Evolutionary conservation across 2,888 invertebrate species (phyloP), one percentile per base, ranked within the genome.

Genomic region (Horisme vitalbata): DNA sequence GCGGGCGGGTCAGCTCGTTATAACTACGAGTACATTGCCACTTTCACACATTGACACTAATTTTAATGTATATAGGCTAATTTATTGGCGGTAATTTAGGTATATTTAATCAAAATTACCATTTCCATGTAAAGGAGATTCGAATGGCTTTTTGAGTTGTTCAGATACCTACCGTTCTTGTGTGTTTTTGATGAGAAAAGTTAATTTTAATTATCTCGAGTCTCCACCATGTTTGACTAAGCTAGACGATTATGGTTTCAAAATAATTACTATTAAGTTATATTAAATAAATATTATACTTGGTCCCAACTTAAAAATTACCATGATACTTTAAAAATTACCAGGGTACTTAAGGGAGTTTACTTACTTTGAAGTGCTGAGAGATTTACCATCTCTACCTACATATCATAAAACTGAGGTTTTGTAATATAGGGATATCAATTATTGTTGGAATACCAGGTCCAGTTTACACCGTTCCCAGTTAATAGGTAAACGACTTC

Each of bases 401-500:
- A 2, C 18, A 18, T n/a, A n/a, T n/a, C n/a, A n/a, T n/a, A n/a
- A n/a, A n/a, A 18, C 18, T 18, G 18, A 5, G 6, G 18, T 9
- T 9, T 9, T 9, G 9, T 15, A n/a, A 32, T 32, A 20, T 7
- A 20, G 10, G 20, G 32, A 11, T n/a, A 9, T 2, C 15, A 32
- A 10, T 32, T 20, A 11, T 32, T 18, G 11, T 18, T 18, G 14
- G 34, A 41, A 7, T 10, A 41, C 27, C 35, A 10, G 34, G 41
- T 27, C 30, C 43, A 43, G 21, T 26, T 43, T 15, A 47, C 44
- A 52, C 51, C 51, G 49, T 48, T 59, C 47, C 49, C 46, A 63
- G 67, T 65, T 65, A 65, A 64, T 69, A 53, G 65, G 72, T 69
- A 71, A 72, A 70, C 71, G 61, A 66, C 65, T 71, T 68, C 65